Evolutionary conservation across 1,140 invertebrate genomes (phyloP).

Genomic region (Monochamus saltuarius): DNA sequence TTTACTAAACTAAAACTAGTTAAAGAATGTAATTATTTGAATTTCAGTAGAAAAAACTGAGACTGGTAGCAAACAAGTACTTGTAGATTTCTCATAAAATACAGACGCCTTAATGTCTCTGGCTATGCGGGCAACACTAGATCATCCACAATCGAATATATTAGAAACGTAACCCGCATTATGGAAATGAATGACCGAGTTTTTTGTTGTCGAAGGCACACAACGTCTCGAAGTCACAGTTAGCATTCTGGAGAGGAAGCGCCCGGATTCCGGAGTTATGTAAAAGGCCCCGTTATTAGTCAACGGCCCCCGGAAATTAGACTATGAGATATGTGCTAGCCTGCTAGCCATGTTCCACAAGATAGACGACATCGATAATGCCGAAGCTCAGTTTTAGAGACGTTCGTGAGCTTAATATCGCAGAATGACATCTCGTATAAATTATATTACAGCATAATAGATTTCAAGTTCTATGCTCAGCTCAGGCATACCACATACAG

Average conservation of each 20-base stretch:
- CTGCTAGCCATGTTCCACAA: conserved; percentile 30
- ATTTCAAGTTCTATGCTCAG: conserved; percentile 11
- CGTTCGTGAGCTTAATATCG: conserved; percentile 18
- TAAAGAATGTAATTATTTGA: too few relatives aligned
- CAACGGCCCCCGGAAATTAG: conserved; percentile 38
- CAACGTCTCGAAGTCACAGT: not conserved
- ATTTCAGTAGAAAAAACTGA: too few relatives aligned
- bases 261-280: conserved; percentile 30
- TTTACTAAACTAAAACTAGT: too few relatives aligned
- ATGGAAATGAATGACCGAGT: too few relatives aligned
- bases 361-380: conserved; percentile 36
- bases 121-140: too few relatives aligned
- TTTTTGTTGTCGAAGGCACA: too few relatives aligned
- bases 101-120: too few relatives aligned
- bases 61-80: too few relatives aligned
- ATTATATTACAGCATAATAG: conserved; percentile 25
- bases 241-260: conserved; percentile 13
- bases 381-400: conserved; percentile 26
- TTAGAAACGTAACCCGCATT: too few relatives aligned
- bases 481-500: not conserved
- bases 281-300: conserved; percentile 39
- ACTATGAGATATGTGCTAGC: conserved; percentile 38
- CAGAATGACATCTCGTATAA: conserved; percentile 23
- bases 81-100: too few relatives aligned
- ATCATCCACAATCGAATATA: too few relatives aligned